These are phyloP conservation scores for Dendropsophus ebraccatus DNA, from an alignment of 2,113 vertebrate genomes.

Conservation along the genomic window DNA sequence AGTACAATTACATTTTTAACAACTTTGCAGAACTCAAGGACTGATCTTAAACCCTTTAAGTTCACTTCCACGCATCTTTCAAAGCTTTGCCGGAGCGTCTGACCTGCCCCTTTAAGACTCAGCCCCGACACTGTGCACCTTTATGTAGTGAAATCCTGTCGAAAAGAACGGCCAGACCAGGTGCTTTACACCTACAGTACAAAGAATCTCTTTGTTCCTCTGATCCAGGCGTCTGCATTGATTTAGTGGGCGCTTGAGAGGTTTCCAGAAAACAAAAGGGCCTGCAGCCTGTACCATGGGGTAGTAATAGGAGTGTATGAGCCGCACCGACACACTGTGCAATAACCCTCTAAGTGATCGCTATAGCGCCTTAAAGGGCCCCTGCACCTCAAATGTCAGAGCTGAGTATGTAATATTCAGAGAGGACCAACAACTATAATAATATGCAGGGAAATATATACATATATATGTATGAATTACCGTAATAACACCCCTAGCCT, in stretches of 20 bases:
- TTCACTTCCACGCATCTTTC: too few species aligned
- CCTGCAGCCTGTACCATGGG: not conserved
- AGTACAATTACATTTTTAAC: too few species aligned
- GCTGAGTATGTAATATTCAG: not conserved
- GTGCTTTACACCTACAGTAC: conserved; percentile 35
- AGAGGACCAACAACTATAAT: not conserved
- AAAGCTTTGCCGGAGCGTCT: too few species aligned
- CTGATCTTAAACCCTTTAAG: too few species aligned
- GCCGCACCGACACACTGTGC: not conserved
- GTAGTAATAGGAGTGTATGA: too few species aligned
- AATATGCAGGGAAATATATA: not conserved
- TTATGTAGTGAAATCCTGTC: not conserved
- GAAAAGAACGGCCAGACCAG: not conserved
- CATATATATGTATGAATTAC: not conserved
- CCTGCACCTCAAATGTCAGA: not conserved
- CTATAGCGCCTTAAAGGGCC: not conserved
- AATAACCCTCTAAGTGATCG: not conserved
- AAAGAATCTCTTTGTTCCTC: conserved; percentile 29
- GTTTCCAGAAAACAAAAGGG: not conserved
- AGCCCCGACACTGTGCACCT: not conserved
- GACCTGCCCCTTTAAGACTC: not conserved
- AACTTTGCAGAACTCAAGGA: too few species aligned
- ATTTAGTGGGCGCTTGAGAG: not conserved
- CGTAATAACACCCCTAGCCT: not conserved
- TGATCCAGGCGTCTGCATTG: conserved; percentile 1